A percentile compares a stretch with the other conserved stretches of the same genome.
Evolutionary conservation across 1,140 invertebrate genomes (phyloP).

Genomic region (Heliconius hewitsoni): DNA sequence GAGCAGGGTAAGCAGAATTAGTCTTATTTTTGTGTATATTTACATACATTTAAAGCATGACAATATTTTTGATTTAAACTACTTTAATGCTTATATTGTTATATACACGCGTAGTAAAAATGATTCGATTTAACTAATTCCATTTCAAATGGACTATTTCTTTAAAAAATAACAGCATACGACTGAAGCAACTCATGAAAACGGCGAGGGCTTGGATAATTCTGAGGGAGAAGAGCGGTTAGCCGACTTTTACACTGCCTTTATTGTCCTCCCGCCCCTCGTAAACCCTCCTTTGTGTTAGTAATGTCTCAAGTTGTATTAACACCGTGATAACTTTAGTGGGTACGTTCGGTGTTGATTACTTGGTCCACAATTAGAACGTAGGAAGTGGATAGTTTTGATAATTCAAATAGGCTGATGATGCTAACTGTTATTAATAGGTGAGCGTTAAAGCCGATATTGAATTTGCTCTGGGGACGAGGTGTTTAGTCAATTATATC

Average conservation of each 20-base stretch:
- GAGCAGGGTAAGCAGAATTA: no score
- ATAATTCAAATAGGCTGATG: constrained; percentile 68
- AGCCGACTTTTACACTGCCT: constrained; percentile 77
- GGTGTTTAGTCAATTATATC: constrained; percentile 63
- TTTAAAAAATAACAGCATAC: background rate
- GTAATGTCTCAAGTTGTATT: constrained; percentile 78
- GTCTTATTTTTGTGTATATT: no score
- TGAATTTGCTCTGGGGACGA: constrained; percentile 55
- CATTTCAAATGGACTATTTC: background rate
- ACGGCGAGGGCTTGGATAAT: constrained; percentile 58
- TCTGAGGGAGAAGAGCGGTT: constrained; percentile 66
- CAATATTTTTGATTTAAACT: no score
- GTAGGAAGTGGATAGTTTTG: constrained; percentile 65
- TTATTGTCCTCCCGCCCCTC: constrained; percentile 73
- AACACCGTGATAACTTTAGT: constrained; percentile 73
- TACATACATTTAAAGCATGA: no score
- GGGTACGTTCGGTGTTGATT: constrained; percentile 53
- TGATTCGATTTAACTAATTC: no score
- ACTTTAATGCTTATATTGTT: no score
- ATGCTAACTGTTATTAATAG: constrained; percentile 60
- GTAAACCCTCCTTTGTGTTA: constrained; percentile 72
- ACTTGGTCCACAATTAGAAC: constrained; percentile 56
- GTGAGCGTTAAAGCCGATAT: constrained; percentile 57
- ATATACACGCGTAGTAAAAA: no score
- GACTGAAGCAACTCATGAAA: constrained; percentile 69